These are phyloP conservation scores for Sinocyclocheilus anophthalmus DNA, from an alignment of 2,113 vertebrate genomes.

Conservation along the genomic window DNA sequence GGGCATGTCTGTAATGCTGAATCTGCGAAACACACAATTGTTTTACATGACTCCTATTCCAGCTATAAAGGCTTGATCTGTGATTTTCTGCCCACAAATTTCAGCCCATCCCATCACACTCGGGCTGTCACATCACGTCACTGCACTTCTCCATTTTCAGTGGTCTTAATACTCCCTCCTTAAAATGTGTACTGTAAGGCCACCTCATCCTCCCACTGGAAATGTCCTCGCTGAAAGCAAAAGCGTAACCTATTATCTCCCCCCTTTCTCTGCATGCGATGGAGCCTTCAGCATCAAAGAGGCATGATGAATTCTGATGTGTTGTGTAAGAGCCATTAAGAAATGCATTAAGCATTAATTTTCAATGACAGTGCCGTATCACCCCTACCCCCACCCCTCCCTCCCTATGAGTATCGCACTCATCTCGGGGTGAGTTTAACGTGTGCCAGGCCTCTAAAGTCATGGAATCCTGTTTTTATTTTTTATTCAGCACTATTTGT, in stretches of 20 bases:
- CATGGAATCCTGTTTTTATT: neutral
- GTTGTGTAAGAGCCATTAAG: conserved; percentile 46
- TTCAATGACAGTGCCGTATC: conserved; percentile 24
- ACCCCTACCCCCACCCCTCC: neutral
- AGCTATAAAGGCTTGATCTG: neutral
- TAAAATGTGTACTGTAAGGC: neutral
- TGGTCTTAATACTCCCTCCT: neutral
- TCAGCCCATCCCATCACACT: neutral
- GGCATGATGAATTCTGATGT: conserved; percentile 43
- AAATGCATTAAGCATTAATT: conserved; percentile 50
- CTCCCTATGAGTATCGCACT: neutral
- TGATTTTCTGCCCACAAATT: too few relatives aligned
- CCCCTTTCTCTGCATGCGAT: conserved; percentile 12
- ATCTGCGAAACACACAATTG: neutral
- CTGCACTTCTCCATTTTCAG: neutral
- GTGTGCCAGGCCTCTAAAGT: neutral
- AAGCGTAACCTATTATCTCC: conserved; percentile 26
- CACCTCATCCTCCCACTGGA: conserved; percentile 13
- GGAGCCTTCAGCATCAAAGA: conserved; percentile 42
- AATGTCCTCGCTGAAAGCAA: conserved; percentile 27
- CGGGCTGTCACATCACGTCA: neutral
- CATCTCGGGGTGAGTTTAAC: conserved; percentile 7
- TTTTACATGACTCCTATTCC: neutral
- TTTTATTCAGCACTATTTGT: neutral
- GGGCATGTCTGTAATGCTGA: neutral